phyloP scores from a whole-genome alignment of 1,140 invertebrate genomes.

The Potamilus streckersoni region DNA sequence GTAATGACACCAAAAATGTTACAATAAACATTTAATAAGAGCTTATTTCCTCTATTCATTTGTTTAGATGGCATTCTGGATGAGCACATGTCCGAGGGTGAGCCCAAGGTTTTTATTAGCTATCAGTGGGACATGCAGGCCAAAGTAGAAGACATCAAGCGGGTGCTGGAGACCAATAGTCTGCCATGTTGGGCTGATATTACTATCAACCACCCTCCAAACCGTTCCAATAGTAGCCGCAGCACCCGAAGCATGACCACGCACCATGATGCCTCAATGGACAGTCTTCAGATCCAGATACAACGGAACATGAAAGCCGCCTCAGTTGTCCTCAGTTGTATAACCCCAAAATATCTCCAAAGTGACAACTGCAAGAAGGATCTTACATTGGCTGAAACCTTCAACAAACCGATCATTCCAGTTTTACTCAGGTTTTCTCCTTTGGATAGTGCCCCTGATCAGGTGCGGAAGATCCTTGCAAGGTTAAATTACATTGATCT shows the following conservation, averaged over 20 bases:
- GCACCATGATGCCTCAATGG: constrained; percentile 36
- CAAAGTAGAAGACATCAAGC: constrained; percentile 64
- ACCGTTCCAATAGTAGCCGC: constrained; percentile 55
- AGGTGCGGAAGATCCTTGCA: constrained; percentile 56
- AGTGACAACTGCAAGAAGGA: constrained; percentile 70
- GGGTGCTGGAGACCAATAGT: constrained; percentile 64
- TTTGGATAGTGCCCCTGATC: constrained; percentile 61
- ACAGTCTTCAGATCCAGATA: constrained; percentile 57
- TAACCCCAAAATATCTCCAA: constrained; percentile 70
- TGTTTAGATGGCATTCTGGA: constrained; percentile 22
- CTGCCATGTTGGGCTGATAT: constrained; percentile 70
- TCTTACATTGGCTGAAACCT: constrained; percentile 68
- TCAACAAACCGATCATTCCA: constrained; percentile 70
- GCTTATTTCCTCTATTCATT: not conserved
- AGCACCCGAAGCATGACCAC: constrained; percentile 44
- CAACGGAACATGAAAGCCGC: constrained; percentile 62
- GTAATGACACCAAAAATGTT: no score
- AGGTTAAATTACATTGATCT: constrained; percentile 55
- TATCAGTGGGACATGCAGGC: constrained; percentile 70
- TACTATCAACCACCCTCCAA: constrained; percentile 48
- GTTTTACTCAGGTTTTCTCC: constrained; percentile 67
- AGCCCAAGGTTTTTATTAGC: constrained; percentile 68
- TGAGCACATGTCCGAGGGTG: constrained; percentile 30
- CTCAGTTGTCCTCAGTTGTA: constrained; percentile 65
- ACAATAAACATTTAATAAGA: not conserved